Evolutionary conservation across 1,140 invertebrate genomes (phyloP), one percentile per base, ranked within the genome.

Genomic region (Acyrthosiphon pisum): DNA sequence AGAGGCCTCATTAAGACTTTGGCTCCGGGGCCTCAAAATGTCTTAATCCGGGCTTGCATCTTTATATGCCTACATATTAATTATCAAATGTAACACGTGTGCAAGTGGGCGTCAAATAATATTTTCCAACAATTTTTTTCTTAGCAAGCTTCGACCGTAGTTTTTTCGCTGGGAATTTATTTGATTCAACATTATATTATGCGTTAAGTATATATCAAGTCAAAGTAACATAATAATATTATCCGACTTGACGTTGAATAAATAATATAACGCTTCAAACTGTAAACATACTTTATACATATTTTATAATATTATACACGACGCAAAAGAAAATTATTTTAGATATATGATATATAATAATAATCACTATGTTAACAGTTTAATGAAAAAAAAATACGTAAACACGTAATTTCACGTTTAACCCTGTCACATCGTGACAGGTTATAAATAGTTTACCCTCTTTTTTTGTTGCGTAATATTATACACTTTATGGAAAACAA

Each of bases 391-490:
- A 68, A 68, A 68, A 68, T 30, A n/a, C 60, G 60, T 68, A 68
- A 68, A 68, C 60, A 68, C 60, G 30, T 68, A 68, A 68, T 68
- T 68, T 68, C 60, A 68, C 60, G 30, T 68, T 68, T 68, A 68
- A 68, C 60, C 60, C 60, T 68, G 60, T 68, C 60, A 68, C 60
- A 30, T 68, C 60, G 30, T 68, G 60, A 68, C 60, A 68, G 60
- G 60, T 68, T 68, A 68, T 68, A 68, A 68, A 68, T 68, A 68
- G 60, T 68, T 68, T 68, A n/a, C n/a, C 60, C 60, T 68, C 60
- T 68, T 68, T 68, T 60, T 30, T 60, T 68, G 60, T 68, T 60
- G 56, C 56, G 30, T 68, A 30, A 68, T 68, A 68, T 68, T 68
- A 68, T 68, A 68, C 30, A 68, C 14, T 68, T 3, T 41, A 30